phyloP scores from a whole-genome alignment of 2,113 vertebrate species.

The Hemiprocne comata region DNA sequence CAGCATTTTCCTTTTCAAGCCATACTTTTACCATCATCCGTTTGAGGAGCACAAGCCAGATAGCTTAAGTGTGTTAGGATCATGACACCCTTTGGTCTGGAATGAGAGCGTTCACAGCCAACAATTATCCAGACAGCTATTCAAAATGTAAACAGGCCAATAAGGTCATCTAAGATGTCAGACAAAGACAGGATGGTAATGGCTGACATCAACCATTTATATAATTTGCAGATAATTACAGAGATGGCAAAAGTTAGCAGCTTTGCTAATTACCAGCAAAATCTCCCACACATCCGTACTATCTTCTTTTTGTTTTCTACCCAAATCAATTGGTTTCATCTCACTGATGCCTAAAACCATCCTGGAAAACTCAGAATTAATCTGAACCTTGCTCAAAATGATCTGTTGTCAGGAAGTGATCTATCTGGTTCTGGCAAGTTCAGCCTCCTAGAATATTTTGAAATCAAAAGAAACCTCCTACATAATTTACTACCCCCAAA shows the following conservation, averaged over 20 bases:
- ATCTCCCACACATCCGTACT: not conserved
- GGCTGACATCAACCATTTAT: not conserved
- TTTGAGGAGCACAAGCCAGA: not conserved
- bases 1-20: not conserved
- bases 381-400: not conserved
- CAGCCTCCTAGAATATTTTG: not conserved
- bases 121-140: not conserved
- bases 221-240: not conserved
- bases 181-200: not conserved
- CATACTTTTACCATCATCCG: not conserved
- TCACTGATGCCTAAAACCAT: not conserved
- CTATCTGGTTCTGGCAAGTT: not conserved
- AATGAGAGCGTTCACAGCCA: not conserved
- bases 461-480: not conserved
- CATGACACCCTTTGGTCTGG: not conserved
- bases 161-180: not conserved
- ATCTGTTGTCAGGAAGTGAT: not conserved
- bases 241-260: not conserved
- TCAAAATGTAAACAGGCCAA: not conserved
- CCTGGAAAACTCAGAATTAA: not conserved
- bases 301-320: not conserved
- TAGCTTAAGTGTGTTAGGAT: fast-evolving
- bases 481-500: not conserved
- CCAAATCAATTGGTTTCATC: not conserved
- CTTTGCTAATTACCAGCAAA: not conserved